A percentile compares a stretch with the other conserved stretches of the same genome.
These are phyloP conservation scores for Channa maculata DNA, from an alignment of 2,113 vertebrate species.

Conservation along the genomic window DNA sequence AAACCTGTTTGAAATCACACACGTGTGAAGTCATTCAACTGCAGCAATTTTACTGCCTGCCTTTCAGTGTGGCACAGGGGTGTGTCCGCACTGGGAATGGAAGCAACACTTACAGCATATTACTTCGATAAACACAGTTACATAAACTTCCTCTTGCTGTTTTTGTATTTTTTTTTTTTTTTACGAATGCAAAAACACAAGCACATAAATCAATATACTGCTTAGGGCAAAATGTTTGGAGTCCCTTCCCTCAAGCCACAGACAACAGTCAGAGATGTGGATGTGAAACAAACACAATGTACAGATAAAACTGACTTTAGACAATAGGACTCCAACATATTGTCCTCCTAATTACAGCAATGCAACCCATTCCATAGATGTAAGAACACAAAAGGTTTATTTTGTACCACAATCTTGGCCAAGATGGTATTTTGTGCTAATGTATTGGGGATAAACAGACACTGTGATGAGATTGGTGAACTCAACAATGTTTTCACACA, in stretches of 20 bases:
- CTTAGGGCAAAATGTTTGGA: conserved; percentile 32
- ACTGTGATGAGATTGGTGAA: conserved; percentile 49
- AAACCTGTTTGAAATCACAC: conserved; percentile 7
- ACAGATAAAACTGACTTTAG: conserved; percentile 3
- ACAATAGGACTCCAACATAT: not conserved
- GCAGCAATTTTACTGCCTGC: conserved; percentile 29
- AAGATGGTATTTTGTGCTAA: conserved; percentile 57
- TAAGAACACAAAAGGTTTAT: conserved; percentile 51
- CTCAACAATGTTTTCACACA: conserved; percentile 43
- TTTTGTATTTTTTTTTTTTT: conserved; percentile 31
- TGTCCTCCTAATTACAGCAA: conserved; percentile 18
- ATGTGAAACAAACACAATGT: conserved; percentile 8
- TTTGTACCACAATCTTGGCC: conserved; percentile 30
- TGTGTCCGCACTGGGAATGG: conserved; percentile 31
- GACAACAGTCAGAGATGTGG: conserved; percentile 4
- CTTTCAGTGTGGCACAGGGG: conserved; percentile 38
- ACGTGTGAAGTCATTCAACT: conserved; percentile 6
- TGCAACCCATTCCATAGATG: not conserved
- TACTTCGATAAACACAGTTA: conserved; percentile 46
- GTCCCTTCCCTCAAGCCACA: conserved; percentile 15
- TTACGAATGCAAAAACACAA: conserved; percentile 32
- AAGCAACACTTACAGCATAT: conserved; percentile 37
- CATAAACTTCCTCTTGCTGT: conserved; percentile 15
- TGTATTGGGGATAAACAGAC: conserved; percentile 44
- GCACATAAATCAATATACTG: conserved; percentile 55